phyloP scores from a whole-genome alignment of 2,113 vertebrate genomes.

The Martes martes region DNA sequence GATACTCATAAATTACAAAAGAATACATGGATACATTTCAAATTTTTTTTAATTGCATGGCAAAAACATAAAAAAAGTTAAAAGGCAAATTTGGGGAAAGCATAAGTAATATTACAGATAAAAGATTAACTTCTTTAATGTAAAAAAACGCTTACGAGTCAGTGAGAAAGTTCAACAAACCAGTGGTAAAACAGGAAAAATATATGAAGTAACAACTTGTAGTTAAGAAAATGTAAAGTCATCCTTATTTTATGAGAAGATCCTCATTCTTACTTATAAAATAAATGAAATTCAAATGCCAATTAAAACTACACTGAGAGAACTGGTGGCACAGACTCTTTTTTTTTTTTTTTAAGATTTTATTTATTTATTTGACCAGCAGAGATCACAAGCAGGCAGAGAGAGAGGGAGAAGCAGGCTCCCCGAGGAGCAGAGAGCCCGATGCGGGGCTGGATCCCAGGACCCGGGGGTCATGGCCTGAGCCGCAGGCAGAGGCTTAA shows the following conservation, averaged over 20 bases:
- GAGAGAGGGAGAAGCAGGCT: too few species aligned
- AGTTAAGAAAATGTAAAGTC: neutral
- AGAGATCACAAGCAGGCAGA: too few species aligned
- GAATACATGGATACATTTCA: neutral
- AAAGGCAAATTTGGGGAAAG: neutral
- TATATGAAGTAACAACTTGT: neutral
- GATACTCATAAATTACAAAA: neutral
- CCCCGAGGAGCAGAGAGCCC: too few species aligned
- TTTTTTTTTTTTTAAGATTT: too few species aligned
- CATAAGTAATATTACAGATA: neutral
- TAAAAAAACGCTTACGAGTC: neutral
- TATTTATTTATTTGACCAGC: too few species aligned
- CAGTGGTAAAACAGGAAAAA: neutral
- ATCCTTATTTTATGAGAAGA: neutral
- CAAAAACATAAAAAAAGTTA: neutral
- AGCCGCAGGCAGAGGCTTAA: too few species aligned
- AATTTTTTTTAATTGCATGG: neutral
- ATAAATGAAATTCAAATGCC: neutral
- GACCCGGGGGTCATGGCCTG: too few species aligned
- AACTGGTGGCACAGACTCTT: neutral
- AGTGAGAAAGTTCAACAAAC: neutral
- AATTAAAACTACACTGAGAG: neutral
- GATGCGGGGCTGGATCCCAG: too few species aligned
- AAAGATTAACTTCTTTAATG: neutral
- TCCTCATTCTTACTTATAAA: neutral